A percentile compares a stretch with the other conserved stretches of the same genome.
These are phyloP conservation scores for Coregonus ussuriensis DNA, from an alignment of 2,797 vertebrate genomes.

Conservation along the genomic window DNA sequence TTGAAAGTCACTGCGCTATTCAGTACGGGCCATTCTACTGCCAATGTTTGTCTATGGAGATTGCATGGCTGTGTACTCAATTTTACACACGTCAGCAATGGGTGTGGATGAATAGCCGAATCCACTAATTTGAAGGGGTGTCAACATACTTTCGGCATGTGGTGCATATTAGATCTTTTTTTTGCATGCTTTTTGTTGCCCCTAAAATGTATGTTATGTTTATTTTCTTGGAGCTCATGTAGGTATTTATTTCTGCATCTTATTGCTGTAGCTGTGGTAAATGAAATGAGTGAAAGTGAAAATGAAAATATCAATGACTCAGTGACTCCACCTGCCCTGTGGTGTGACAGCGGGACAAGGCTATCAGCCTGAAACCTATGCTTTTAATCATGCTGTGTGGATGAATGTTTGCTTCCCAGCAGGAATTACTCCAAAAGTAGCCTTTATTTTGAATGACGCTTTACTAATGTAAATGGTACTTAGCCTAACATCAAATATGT, in stretches of 20 bases:
- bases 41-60: too few relatives aligned
- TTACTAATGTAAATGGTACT: conserved; percentile 2
- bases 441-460: not conserved
- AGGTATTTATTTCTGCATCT: not conserved
- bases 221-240: not conserved
- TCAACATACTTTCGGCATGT: too few relatives aligned
- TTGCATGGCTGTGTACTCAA: too few relatives aligned
- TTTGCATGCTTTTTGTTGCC: not conserved
- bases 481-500: not conserved
- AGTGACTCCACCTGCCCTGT: not conserved
- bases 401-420: not conserved
- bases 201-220: not conserved
- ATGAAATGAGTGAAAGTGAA: too few relatives aligned
- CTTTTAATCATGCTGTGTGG: not conserved
- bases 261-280: too few relatives aligned
- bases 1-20: too few relatives aligned
- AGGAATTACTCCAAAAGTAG: not conserved
- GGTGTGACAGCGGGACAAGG: not conserved
- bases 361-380: not conserved
- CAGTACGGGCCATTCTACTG: too few relatives aligned
- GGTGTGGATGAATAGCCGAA: too few relatives aligned
- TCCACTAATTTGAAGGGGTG: too few relatives aligned
- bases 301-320: too few relatives aligned
- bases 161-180: too few relatives aligned
- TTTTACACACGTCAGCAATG: too few relatives aligned